Conservation (phyloP, 2,797 vertebrate species). For the Acanthopagrus latus region DNA sequence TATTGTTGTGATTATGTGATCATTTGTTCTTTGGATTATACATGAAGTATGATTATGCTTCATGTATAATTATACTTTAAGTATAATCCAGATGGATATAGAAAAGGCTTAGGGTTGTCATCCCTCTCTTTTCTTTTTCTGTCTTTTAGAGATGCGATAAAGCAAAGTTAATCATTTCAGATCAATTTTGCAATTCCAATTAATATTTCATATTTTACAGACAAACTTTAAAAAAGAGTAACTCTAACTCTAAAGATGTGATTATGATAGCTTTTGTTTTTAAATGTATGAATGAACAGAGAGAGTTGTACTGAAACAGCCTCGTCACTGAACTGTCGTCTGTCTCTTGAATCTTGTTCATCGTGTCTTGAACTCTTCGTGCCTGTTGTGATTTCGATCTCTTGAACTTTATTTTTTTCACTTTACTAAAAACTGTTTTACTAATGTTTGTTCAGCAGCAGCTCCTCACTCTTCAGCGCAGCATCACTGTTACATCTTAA, state of each 20-base stretch:
- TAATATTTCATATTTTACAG: not conserved
- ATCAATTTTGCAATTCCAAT: too few relatives aligned
- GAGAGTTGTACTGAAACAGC: too few relatives aligned
- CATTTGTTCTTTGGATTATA: not conserved
- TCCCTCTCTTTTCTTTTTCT: not conserved
- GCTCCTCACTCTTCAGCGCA: not conserved
- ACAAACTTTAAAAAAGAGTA: not conserved
- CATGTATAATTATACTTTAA: too few relatives aligned
- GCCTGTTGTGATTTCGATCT: conserved; percentile 28
- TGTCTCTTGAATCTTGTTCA: conserved; percentile 4
- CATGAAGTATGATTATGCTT: too few relatives aligned
- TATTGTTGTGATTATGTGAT: not conserved
- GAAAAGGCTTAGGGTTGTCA: not conserved
- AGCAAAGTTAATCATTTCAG: not conserved
- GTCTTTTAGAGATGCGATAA: not conserved
- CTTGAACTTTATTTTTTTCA: conserved; percentile 9
- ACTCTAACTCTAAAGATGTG: not conserved
- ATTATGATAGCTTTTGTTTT: not conserved
- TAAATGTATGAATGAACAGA: too few relatives aligned
- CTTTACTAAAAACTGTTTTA: not conserved
- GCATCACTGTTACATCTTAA: conserved; percentile 1
- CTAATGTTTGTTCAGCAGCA: conserved; percentile 2
- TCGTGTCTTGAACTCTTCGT: conserved; percentile 8
- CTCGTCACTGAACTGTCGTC: too few relatives aligned
- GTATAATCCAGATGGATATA: not conserved